A percentile compares a stretch with the other conserved stretches of the same genome.
Conservation (phyloP, 2,797 vertebrate genomes). For the Gambusia yucatana region DNA sequence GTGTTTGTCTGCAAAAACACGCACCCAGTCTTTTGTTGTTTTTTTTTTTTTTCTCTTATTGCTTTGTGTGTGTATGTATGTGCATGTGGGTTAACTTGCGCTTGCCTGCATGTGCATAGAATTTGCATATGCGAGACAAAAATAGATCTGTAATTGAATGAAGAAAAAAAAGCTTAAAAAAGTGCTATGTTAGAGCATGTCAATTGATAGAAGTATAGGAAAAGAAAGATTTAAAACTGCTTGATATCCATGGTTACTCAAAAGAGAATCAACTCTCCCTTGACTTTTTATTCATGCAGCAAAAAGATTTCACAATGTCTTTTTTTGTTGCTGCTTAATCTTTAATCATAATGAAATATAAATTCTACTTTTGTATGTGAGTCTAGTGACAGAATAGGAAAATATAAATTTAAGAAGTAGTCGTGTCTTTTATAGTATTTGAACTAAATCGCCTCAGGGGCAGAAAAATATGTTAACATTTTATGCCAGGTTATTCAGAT, state of each 20-base stretch:
- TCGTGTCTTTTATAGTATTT: slow-evolving; percentile 61
- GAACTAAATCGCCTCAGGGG: slow-evolving; percentile 50
- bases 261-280: slow-evolving; percentile 36
- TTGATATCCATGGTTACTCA: slow-evolving; percentile 30
- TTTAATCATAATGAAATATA: slow-evolving; percentile 67
- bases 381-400: slow-evolving; percentile 52
- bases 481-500: slow-evolving; percentile 34
- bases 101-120: slow-evolving; percentile 15
- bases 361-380: slow-evolving; percentile 55
- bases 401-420: slow-evolving; percentile 45
- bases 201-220: slow-evolving; percentile 9
- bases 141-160: slow-evolving; percentile 32
- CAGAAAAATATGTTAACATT: slow-evolving; percentile 42
- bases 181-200: slow-evolving; percentile 8
- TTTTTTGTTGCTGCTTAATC: slow-evolving; percentile 55
- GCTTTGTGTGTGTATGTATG: slow-evolving; percentile 19
- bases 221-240: slow-evolving; percentile 22
- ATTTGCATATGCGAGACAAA: slow-evolving; percentile 15
- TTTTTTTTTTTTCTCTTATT: slow-evolving; percentile 19
- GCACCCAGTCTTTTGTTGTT: slow-evolving; percentile 22
- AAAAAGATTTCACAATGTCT: slow-evolving; percentile 65
- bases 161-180: neutral
- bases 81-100: slow-evolving; percentile 27
- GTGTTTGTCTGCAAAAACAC: slow-evolving; percentile 20
- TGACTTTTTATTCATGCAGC: slow-evolving; percentile 42